Percentiles rank a stretch among this genome's conserved stretches.
These are phyloP conservation scores for Montifringilla adamsi DNA, from an alignment of 2,113 vertebrate species.

Conservation along the genomic window DNA sequence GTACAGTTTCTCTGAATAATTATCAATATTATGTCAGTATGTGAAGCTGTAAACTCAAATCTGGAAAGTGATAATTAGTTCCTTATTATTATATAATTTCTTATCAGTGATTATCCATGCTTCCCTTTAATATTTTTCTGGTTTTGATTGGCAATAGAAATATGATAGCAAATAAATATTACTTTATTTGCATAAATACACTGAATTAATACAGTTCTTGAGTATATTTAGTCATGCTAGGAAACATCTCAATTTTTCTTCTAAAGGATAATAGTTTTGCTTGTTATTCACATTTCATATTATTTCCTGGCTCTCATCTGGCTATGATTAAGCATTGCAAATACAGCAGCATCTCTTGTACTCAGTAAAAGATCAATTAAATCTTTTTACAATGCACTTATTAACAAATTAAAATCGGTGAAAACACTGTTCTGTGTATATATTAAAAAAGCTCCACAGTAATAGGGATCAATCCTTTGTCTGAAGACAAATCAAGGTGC, in stretches of 20 bases:
- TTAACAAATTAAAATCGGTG: background rate
- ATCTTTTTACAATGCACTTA: background rate
- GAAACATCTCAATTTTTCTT: background rate
- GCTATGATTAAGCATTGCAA: background rate
- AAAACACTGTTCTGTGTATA: background rate
- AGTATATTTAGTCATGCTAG: background rate
- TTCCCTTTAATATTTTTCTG: background rate
- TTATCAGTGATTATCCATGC: background rate
- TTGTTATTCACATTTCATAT: background rate
- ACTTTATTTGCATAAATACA: slow-evolving; percentile 12
- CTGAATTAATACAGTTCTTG: background rate
- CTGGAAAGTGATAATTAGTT: slow-evolving; percentile 3
- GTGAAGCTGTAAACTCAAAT: slow-evolving; percentile 12
- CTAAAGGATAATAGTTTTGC: background rate
- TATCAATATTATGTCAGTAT: background rate
- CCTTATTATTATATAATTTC: background rate
- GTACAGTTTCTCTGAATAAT: background rate
- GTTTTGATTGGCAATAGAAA: slow-evolving; percentile 19
- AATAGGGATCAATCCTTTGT: background rate
- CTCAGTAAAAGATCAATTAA: background rate
- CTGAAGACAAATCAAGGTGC: background rate
- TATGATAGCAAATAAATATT: background rate
- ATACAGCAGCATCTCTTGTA: background rate
- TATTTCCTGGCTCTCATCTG: slow-evolving; percentile 6
- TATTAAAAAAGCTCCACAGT: background rate